These are phyloP conservation scores for Ceratoteleas bidentatus DNA, from an alignment of 1,140 invertebrate species.

Conservation along the genomic window DNA sequence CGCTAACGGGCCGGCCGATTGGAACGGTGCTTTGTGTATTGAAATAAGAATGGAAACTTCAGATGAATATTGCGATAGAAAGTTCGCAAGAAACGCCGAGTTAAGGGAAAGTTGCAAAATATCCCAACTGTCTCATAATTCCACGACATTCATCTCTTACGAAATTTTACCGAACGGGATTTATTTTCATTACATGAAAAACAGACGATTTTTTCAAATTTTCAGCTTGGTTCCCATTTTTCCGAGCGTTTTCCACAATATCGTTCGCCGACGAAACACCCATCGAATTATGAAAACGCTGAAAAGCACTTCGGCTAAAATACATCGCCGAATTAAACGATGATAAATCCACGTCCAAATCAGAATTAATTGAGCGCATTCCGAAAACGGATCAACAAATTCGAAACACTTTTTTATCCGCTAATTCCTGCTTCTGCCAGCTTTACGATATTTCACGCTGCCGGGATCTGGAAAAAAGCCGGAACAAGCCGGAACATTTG, in stretches of 20 bases:
- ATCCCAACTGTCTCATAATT: no score
- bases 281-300: no score
- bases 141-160: no score
- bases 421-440: not conserved
- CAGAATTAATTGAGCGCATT: conserved; percentile 15
- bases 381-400: conserved; percentile 6
- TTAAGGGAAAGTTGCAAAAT: no score
- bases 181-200: no score
- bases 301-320: not conserved
- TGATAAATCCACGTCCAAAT: not conserved
- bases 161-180: no score
- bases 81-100: conserved; percentile 6
- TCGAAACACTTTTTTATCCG: conserved; percentile 9
- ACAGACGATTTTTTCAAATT: no score
- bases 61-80: conserved; percentile 6
- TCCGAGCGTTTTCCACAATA: no score
- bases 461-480: not conserved
- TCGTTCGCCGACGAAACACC: no score
- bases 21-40: conserved; percentile 10
- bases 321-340: not conserved
- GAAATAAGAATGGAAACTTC: no score
- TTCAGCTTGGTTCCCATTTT: no score
- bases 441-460: not conserved
- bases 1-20: no score
- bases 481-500: conserved; percentile 26